Conservation (phyloP, 2,113 vertebrate species). For the Cnemophilus loriae region DNA sequence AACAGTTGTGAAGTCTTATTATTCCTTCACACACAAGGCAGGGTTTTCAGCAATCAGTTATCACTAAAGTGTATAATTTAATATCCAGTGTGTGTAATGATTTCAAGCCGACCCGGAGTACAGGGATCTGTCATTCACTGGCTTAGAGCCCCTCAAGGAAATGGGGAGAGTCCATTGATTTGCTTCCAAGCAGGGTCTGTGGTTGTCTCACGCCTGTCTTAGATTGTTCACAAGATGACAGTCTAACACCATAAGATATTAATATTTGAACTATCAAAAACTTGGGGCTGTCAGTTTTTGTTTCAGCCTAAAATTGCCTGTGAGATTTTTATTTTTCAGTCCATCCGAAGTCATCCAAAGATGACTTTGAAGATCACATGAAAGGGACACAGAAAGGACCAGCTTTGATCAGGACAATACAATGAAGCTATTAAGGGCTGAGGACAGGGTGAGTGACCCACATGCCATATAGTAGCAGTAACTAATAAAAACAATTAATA, state of each 20-base stretch:
- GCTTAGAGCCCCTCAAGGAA: not conserved
- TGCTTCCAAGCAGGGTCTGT: not conserved
- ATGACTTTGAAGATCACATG: constrained; percentile 26
- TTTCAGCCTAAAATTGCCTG: not conserved
- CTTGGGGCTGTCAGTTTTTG: not conserved
- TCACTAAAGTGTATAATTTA: not conserved
- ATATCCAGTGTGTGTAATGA: not conserved
- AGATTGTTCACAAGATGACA: constrained; percentile 35
- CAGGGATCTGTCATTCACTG: not conserved
- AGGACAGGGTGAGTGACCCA: not conserved
- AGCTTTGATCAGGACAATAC: constrained; percentile 41
- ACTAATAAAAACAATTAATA: constrained; percentile 52
- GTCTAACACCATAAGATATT: constrained; percentile 11
- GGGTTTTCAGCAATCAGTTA: not conserved
- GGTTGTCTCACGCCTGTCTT: not conserved
- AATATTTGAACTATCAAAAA: not conserved
- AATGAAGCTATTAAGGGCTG: constrained; percentile 28
- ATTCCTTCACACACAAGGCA: not conserved
- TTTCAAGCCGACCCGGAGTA: not conserved
- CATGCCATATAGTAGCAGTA: not conserved
- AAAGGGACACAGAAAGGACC: constrained; percentile 1
- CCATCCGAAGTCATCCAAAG: not conserved
- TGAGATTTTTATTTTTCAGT: constrained; percentile 1
- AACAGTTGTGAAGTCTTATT: not conserved
- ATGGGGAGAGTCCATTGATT: not conserved